These are phyloP conservation scores for Paraplagusia blochii DNA, from an alignment of 2,113 vertebrate species.

Conservation along the genomic window DNA sequence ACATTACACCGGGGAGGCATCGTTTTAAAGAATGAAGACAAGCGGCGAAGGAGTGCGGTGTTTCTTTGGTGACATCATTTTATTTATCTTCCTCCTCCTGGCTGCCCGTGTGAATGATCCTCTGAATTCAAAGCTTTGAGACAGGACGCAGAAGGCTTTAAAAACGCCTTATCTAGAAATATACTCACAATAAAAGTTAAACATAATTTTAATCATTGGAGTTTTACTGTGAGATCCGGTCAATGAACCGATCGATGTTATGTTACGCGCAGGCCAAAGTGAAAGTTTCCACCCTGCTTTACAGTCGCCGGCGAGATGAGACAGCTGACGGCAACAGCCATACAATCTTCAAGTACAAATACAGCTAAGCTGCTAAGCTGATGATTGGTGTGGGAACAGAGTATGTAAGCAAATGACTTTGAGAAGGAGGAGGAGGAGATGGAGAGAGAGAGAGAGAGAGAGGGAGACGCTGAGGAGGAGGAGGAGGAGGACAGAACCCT, in stretches of 20 bases:
- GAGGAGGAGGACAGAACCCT: constrained; percentile 63
- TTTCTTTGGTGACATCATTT: neutral
- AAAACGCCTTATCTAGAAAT: constrained; percentile 18
- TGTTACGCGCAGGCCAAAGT: constrained; percentile 45
- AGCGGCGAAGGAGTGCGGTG: neutral
- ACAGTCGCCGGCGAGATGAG: constrained; percentile 64
- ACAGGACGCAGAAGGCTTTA: neutral
- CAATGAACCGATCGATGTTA: constrained; percentile 66
- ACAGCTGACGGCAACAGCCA: constrained; percentile 65
- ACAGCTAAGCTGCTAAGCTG: constrained; percentile 77
- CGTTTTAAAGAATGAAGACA: constrained; percentile 16
- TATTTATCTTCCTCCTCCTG: constrained; percentile 4
- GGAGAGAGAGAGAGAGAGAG: too few species aligned
- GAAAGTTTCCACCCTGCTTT: constrained; percentile 65
- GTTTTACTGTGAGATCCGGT: constrained; percentile 54
- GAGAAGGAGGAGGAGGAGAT: constrained; percentile 49
- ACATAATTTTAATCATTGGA: constrained; percentile 59
- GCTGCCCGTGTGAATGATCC: neutral
- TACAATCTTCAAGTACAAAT: constrained; percentile 80
- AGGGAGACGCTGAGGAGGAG: constrained; percentile 53
- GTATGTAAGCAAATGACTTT: constrained; percentile 79
- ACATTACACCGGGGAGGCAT: constrained; percentile 18
- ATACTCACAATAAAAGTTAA: neutral
- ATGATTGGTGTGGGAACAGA: constrained; percentile 78
- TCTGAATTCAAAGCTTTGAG: neutral